Conservation (phyloP, 2,797 vertebrate genomes). For the Eremophila alpestris region DNA sequence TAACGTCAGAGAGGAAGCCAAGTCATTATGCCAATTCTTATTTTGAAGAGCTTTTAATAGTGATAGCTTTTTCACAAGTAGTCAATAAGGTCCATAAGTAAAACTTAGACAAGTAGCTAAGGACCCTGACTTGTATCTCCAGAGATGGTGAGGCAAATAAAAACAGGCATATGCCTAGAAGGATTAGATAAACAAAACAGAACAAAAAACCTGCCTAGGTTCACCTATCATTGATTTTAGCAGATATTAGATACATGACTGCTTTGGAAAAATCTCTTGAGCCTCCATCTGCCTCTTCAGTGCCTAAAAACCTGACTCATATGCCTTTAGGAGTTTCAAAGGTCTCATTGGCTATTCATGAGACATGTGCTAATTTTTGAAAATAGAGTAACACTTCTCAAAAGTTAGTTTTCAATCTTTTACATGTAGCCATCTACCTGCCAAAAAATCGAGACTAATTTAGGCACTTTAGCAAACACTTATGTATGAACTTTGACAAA, state of each 20-base stretch:
- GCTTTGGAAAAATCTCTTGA: neutral
- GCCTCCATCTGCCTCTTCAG: neutral
- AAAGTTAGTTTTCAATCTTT: neutral
- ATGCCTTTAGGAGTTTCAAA: neutral
- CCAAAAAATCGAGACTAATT: neutral
- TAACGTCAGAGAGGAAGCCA: conserved; percentile 55
- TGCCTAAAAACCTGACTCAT: neutral
- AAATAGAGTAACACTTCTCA: neutral
- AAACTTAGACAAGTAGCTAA: neutral
- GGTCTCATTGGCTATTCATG: neutral
- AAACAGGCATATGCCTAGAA: neutral
- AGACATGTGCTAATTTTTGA: neutral
- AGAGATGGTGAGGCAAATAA: neutral
- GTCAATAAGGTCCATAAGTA: neutral
- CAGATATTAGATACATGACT: neutral
- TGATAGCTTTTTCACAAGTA: conserved; percentile 4
- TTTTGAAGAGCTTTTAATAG: conserved; percentile 41
- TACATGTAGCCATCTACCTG: neutral
- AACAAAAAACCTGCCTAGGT: neutral
- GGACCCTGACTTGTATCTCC: neutral
- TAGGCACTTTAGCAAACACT: neutral
- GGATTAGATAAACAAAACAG: neutral
- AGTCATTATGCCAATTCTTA: conserved; percentile 43
- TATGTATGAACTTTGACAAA: neutral
- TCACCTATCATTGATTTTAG: neutral